phyloP scores from a whole-genome alignment of 2,797 vertebrate species.

The Denticeps clupeoides region DNA sequence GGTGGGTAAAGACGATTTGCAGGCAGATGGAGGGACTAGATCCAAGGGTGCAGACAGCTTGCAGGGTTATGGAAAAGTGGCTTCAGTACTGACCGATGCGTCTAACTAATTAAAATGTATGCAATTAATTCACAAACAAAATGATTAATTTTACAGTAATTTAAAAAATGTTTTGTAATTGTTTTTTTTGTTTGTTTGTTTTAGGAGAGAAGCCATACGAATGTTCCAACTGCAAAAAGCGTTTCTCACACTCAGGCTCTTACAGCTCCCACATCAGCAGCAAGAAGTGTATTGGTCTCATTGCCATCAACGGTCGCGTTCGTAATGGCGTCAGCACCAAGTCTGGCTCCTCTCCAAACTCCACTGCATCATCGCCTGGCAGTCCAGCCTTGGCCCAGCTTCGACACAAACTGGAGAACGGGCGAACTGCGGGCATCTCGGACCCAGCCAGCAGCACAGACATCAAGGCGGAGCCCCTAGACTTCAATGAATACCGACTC shows the following conservation, averaged over 20 bases:
- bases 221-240: constrained; percentile 98
- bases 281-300: constrained; percentile 92
- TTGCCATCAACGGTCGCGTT: constrained; percentile 81
- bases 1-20: no score
- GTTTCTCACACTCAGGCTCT: constrained; percentile 96
- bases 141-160: no score
- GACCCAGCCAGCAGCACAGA: constrained; percentile 74
- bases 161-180: no score
- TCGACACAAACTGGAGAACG: constrained; percentile 88
- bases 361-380: constrained; percentile 82
- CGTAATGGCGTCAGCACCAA: constrained; percentile 70
- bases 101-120: no score
- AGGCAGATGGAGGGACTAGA: no score
- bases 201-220: constrained; percentile 97
- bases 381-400: constrained; percentile 84
- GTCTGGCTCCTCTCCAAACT: constrained; percentile 84
- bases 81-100: no score
- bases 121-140: no score
- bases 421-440: constrained; percentile 69
- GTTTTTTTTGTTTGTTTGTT: background rate
- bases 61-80: no score
- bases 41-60: no score
- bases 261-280: constrained; percentile 99
- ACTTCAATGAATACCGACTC: constrained; percentile 86
- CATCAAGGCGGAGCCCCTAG: constrained; percentile 85